Evolutionary conservation across 35 echinoderm and acorn worm species (phyloP), one percentile per base, ranked within the genome.

Genomic region (Strongylocentrotus purpuratus): DNA sequence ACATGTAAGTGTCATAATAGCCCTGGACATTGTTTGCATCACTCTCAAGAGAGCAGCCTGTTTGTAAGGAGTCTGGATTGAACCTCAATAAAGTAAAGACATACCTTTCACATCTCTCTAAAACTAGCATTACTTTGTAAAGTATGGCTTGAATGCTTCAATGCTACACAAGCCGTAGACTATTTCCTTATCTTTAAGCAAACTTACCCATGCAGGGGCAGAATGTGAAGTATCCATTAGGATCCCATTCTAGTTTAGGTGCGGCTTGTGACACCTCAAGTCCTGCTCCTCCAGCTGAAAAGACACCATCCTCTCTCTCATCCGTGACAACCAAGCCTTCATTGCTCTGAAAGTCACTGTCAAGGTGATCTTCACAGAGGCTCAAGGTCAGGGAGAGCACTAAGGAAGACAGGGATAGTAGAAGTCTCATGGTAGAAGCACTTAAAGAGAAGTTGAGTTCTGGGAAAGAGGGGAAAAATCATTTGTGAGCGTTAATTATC

Each of bases 181-280:
- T 41, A 20, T 86, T 20, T 86, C 31, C 20, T 2, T 86, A 41
- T 41, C 35, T 1, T 41, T 41, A 25, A 28, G 65, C 45, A 35
- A 32, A 85, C 96, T 95, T 96, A 99, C 98, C 98, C 98, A 99
- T 99, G 94, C 98, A 99, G 17, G 98, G 98, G 94, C 98, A 99
- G 60, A 97, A 99, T 85, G 97, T 94, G n/a, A 99, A 45, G 65
- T 97, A 97, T 35, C 96, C 96, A 41, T 88, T 95, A 8, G 92
- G 87, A 92, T 99, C 98, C 96, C 95, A 97, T 86, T 88, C 45
- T 32, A 93, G 25, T 89, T 89, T 89, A 32, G 46, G 4, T 14
- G 5, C 46, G 2, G 48, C 91, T 15, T 15, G 9, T 25, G 45
- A 48, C 20, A 55, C 47, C 7, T 93, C 13, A 2, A 11, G 4